Conservation (phyloP, 2,797 vertebrate species). For the Rhinella marina region DNA sequence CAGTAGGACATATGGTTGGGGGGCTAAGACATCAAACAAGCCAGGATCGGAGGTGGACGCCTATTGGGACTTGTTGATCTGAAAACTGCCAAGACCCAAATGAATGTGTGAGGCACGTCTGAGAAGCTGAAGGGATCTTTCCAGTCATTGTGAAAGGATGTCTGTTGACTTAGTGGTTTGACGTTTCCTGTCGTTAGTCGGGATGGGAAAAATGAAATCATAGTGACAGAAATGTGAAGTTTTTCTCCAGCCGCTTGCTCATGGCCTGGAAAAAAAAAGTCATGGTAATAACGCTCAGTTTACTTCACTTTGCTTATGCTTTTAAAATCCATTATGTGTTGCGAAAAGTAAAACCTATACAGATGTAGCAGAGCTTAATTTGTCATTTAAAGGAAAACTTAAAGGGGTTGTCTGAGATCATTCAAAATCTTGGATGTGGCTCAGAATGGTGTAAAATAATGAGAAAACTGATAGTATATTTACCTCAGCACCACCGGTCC, state of each 20-base stretch:
- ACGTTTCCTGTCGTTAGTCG: constrained; percentile 17
- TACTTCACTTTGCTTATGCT: background rate
- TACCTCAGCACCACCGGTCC: too few species aligned
- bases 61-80: background rate
- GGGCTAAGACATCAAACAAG: too few species aligned
- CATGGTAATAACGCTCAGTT: background rate
- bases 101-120: background rate
- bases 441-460: too few species aligned
- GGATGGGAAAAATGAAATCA: background rate
- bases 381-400: too few species aligned
- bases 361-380: background rate
- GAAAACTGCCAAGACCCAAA: background rate
- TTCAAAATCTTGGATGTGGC: too few species aligned
- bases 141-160: background rate
- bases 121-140: background rate
- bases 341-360: background rate
- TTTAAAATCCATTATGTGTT: background rate
- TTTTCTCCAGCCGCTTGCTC: background rate
- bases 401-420: too few species aligned
- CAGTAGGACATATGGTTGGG: too few species aligned
- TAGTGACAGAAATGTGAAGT: background rate
- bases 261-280: background rate
- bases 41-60: too few species aligned
- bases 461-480: too few species aligned
- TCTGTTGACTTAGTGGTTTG: constrained; percentile 6